Evolutionary conservation across 30 jellyfish, hydroid and myxozoan genomes (phyloP), one percentile per base, ranked within the genome.

Genomic region (Hydractinia symbiolongicarpus): DNA sequence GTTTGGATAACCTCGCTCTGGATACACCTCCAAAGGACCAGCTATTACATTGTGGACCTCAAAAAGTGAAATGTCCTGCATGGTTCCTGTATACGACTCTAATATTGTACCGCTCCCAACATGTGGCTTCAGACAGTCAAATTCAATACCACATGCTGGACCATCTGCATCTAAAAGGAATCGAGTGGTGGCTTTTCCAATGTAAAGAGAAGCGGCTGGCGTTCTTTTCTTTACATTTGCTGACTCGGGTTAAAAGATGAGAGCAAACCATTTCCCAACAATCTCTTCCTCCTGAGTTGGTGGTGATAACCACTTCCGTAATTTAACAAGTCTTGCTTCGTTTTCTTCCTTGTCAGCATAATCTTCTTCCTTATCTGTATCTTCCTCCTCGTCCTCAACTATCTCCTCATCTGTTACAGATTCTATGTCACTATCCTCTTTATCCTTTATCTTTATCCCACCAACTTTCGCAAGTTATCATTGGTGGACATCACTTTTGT

Each of bases 101-200:
- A 67, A 21, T n/a, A 67, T 67, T n/a, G 20, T 67, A 10, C 78
- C 20, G 44, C 19, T 67, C 11, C 78, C 78, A 11, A 67, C 53
- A 13, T 67, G 78, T n/a, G 78, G 78, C 19, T 67, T 67, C 78
- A 67, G 19, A 21, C 78, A 67, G 78, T 67, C 78, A n/a, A 67
- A 67, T 21, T 67, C 78, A 19, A 67, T 67, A 67, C 78, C 78
- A 13, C 54, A n/a, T 67, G 78, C 78, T 11, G 78, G 78, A 9
- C 78, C 78, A 21, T 67, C 78, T 9, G 20, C 54, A 13, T 67
- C 78, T 67, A 8, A 8, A 11, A 67, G n/a, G n/a, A 57, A n/a
- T n/a, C n/a, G n/a, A n/a, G n/a, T n/a, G n/a, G n/a, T n/a, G n/a
- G n/a, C n/a, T n/a, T n/a, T n/a, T n/a, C n/a, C n/a, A n/a, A n/a